Base-by-base conservation (phyloP, 2,113 vertebrate genomes). In the Rousettus leschenaultii region DNA sequence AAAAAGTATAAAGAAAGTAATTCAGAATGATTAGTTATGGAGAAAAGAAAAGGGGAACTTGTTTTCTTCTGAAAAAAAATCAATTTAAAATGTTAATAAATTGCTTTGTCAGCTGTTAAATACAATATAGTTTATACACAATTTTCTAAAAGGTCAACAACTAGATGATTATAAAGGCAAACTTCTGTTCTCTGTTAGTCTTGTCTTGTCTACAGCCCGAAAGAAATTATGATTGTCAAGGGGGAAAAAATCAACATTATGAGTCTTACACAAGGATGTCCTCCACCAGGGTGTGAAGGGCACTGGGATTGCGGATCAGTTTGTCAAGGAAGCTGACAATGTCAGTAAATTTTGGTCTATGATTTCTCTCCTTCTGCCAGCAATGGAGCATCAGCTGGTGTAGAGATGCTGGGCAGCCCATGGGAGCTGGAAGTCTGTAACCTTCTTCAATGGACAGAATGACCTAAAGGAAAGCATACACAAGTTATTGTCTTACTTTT, bases 401-500 rank as follows among this genome's bases (percentile, higher is more conserved):
- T 78, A 99, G 99, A 45, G 99, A 99, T 53, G 99, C 99, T 19
- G 99, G 99, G 96, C 99, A 99, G 92, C 99, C 99, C 99, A 99
- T 99, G 7, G 99, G 99, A 74, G 99, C 99, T 9, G 99, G 99
- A 68, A 99, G 99, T 95, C 99, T 99, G 97, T 99, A 99, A 80
- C 99, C 99, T 98, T 99, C 99, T 97, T 99, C 99, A 74, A 99
- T 99, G 79, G 99, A 99, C 96, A 99, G 98, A 96, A 99, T 99
- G 92, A 99, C 99, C 99, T 99, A 91, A 82, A 96, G 66, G 96
- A 63, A 97, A 98, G 96, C 53, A 95, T 3, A 66, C 0, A 84
- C 5, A 96, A 21, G 55, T 94, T 82, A 96, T 18, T 80, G 14
- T 80, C 53, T 97, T 91, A 91, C 40, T 73, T 97, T 79, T 4